These are phyloP conservation scores for Numenius arquata DNA, from an alignment of 2,113 vertebrate species.

Conservation along the genomic window DNA sequence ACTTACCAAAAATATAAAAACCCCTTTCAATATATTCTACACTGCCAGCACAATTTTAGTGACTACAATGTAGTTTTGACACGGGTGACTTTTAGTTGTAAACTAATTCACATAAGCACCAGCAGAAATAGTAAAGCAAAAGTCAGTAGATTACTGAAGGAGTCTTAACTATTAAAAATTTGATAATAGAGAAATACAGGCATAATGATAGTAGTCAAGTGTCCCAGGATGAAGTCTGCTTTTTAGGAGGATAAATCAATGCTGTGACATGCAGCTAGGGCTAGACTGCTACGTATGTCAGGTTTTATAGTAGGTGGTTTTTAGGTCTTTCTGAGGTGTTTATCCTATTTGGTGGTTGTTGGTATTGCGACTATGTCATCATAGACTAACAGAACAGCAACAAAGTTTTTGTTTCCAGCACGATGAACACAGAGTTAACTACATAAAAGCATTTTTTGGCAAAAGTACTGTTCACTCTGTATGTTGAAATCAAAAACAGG, in stretches of 20 bases:
- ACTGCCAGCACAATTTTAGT: neutral
- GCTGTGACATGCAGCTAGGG: neutral
- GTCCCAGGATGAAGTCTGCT: neutral
- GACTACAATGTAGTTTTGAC: neutral
- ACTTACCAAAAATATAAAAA: neutral
- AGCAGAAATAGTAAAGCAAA: neutral
- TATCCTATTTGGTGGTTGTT: neutral
- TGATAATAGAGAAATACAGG: neutral
- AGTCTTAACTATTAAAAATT: neutral
- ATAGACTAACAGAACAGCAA: neutral
- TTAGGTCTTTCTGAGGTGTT: neutral
- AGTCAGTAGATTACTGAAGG: neutral
- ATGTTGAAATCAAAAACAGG: neutral
- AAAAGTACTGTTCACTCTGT: neutral
- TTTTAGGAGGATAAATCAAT: neutral
- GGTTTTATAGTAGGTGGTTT: neutral
- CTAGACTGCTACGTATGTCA: neutral
- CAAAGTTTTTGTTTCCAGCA: neutral
- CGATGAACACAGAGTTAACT: slow-evolving; percentile 1
- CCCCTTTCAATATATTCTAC: neutral
- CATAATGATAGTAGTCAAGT: neutral
- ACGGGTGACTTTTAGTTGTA: neutral
- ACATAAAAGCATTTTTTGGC: slow-evolving; percentile 4
- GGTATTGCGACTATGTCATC: neutral
- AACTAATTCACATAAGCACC: neutral